Percentiles rank a stretch among this genome's conserved stretches.
Conservation (phyloP, 2,888 invertebrate species). For the Philhelius pedissequus region DNA sequence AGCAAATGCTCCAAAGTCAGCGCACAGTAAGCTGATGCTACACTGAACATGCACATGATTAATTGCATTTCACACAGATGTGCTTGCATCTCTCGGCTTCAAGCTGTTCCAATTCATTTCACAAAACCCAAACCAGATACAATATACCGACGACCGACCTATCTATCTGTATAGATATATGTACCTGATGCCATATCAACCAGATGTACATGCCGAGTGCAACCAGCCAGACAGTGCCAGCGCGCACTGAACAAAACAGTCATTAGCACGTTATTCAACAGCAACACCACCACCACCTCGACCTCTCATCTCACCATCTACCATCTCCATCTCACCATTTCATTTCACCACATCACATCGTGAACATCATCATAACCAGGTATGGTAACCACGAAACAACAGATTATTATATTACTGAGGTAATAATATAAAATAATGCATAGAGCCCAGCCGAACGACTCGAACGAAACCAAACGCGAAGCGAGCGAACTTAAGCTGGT, state of each 20-base stretch:
- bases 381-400: conserved; percentile 58
- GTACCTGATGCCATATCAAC: not conserved
- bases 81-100: conserved; percentile 31
- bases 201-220: conserved; percentile 51
- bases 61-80: conserved; percentile 66
- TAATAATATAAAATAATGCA: conserved; percentile 40
- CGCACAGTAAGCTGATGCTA: conserved; percentile 36
- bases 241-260: conserved; percentile 57
- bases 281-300: conserved; percentile 12
- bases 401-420: conserved; percentile 67
- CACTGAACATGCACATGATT: conserved; percentile 59
- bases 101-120: conserved; percentile 63
- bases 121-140: conserved; percentile 63
- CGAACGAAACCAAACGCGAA: conserved; percentile 16
- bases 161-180: too few relatives aligned
- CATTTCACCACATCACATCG: conserved; percentile 38
- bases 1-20: conserved; percentile 2
- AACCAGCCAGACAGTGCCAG: conserved; percentile 22
- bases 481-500: not conserved
- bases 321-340: conserved; percentile 45
- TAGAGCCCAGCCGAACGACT: not conserved
- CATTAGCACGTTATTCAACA: conserved; percentile 66
- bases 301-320: not conserved
- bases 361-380: conserved; percentile 57
- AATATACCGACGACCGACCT: too few relatives aligned